phyloP scores from a whole-genome alignment of 2,113 vertebrate species.

The Struthidea cinerea region DNA sequence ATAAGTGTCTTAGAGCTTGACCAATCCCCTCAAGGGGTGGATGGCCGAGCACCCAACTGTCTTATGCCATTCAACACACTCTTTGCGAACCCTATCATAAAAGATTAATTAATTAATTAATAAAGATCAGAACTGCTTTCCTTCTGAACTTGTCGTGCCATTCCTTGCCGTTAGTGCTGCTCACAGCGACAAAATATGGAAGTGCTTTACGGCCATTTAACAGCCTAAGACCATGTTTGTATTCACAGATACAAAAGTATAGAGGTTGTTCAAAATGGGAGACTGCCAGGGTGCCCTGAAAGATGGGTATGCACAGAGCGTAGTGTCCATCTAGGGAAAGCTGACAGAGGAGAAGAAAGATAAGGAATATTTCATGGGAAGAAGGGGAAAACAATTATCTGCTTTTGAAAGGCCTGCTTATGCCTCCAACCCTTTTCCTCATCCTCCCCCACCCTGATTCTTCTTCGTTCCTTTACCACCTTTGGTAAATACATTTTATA shows the following conservation, averaged over 20 bases:
- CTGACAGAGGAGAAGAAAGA: background rate
- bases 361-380: background rate
- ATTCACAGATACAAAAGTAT: background rate
- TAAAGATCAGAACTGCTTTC: too few species aligned
- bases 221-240: background rate
- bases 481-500: background rate
- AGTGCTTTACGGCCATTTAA: background rate
- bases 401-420: background rate
- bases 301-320: background rate
- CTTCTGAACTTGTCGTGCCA: too few species aligned
- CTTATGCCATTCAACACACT: too few species aligned
- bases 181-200: background rate
- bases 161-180: too few species aligned
- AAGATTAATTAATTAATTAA: too few species aligned
- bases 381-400: background rate
- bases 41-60: too few species aligned
- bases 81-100: too few species aligned
- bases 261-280: background rate
- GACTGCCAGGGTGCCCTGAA: background rate
- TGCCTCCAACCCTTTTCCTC: background rate
- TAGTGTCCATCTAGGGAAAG: background rate
- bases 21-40: too few species aligned
- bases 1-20: too few species aligned
- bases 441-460: background rate
- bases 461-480: background rate